Evolutionary conservation across 2,888 invertebrate genomes (phyloP).

Genomic region (Amblyteles armatorius): DNA sequence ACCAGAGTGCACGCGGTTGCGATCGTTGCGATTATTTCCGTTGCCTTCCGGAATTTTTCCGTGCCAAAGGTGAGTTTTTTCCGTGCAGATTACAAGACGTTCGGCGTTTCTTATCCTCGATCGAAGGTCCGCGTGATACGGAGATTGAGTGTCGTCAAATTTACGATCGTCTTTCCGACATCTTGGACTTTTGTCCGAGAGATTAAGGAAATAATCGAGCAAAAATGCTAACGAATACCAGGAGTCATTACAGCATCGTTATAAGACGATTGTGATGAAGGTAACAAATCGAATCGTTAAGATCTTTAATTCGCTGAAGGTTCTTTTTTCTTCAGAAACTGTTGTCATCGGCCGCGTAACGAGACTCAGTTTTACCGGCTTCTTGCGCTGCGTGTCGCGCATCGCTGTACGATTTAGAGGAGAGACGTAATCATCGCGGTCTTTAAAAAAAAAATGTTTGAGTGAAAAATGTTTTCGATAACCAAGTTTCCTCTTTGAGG

Average conservation of each 20-base stretch:
- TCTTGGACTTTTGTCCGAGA: neutral
- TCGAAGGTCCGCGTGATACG: neutral
- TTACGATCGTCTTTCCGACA: neutral
- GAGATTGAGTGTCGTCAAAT: neutral
- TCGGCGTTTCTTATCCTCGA: neutral
- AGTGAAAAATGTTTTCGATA: too few relatives aligned
- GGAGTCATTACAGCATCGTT: constrained; percentile 17
- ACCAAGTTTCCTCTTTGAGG: too few relatives aligned
- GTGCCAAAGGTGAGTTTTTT: neutral
- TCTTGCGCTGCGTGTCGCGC: too few relatives aligned
- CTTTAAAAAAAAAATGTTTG: too few relatives aligned
- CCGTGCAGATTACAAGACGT: neutral
- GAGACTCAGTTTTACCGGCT: neutral
- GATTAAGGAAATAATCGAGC: neutral
- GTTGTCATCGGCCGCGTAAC: neutral
- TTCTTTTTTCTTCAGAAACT: neutral
- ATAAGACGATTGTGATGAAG: constrained; percentile 9
- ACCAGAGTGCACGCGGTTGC: too few relatives aligned
- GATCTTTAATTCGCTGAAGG: neutral
- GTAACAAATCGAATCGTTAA: constrained; percentile 10
- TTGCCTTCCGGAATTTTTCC: neutral
- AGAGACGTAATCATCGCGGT: too few relatives aligned
- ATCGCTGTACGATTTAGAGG: too few relatives aligned
- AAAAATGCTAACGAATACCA: neutral
- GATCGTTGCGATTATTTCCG: neutral